Evolutionary conservation across 2,797 vertebrate species (phyloP).

Genomic region (Esox lucius): DNA sequence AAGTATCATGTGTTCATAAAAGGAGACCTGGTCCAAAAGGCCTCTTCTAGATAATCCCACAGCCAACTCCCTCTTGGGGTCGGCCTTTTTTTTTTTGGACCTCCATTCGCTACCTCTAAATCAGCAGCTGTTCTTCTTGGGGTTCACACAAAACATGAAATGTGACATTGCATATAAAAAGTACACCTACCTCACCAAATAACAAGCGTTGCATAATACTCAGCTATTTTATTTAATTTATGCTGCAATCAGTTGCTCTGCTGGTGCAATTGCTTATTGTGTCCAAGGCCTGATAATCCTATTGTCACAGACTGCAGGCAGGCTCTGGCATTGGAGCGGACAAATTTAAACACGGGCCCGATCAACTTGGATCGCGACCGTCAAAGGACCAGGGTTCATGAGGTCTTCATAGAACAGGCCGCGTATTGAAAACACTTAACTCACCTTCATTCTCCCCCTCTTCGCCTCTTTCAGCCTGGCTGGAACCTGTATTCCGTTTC

Average conservation of each 20-base stretch:
- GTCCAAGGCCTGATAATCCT: too few relatives aligned
- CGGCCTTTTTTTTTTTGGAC: slow-evolving; percentile 1
- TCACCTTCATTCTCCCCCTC: neutral
- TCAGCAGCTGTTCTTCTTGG: too few relatives aligned
- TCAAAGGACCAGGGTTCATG: slow-evolving; percentile 13
- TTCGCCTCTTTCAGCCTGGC: too few relatives aligned
- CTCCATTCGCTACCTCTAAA: too few relatives aligned
- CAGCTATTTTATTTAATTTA: too few relatives aligned
- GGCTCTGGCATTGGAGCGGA: slow-evolving; percentile 44
- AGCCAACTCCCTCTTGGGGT: slow-evolving; percentile 31
- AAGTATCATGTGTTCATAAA: slow-evolving; percentile 44
- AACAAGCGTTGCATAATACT: too few relatives aligned
- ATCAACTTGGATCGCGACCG: slow-evolving; percentile 9
- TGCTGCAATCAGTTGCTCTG: too few relatives aligned
- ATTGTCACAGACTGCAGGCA: slow-evolving; percentile 11
- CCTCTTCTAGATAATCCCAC: slow-evolving; percentile 27
- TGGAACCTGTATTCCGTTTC: too few relatives aligned
- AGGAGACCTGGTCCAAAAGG: slow-evolving; percentile 46
- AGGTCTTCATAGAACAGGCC: neutral
- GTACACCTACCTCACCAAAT: too few relatives aligned
- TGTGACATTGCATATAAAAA: too few relatives aligned
- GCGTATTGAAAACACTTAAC: neutral
- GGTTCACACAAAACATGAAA: too few relatives aligned
- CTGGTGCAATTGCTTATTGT: too few relatives aligned
- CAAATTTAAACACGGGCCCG: slow-evolving; percentile 42